Evolutionary conservation across 2,797 vertebrate species (phyloP).

Genomic region (Linurgus olivaceus): DNA sequence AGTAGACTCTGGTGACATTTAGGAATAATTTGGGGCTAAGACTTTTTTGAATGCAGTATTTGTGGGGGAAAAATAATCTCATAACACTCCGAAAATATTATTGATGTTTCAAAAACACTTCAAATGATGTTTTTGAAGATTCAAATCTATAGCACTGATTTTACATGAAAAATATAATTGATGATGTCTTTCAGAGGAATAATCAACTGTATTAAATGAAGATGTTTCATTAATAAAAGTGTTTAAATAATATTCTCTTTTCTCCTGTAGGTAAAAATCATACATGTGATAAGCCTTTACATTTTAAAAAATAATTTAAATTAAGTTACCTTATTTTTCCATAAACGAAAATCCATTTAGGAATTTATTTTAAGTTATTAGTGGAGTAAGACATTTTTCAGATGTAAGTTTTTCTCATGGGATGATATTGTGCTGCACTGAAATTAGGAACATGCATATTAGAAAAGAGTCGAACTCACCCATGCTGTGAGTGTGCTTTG

Average conservation of each 20-base stretch:
- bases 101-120: no score
- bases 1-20: background rate
- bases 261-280: background rate
- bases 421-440: background rate
- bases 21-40: background rate
- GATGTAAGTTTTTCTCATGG: background rate
- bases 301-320: background rate
- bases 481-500: fast-evolving
- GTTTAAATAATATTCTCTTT: background rate
- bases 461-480: background rate
- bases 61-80: fast-evolving
- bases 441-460: background rate
- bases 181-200: background rate
- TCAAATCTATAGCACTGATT: background rate
- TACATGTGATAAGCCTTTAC: background rate
- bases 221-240: background rate
- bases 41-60: background rate
- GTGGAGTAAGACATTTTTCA: background rate
- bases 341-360: background rate
- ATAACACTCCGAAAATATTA: fast-evolving
- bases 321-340: background rate
- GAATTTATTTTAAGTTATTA: background rate
- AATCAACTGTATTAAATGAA: background rate
- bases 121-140: background rate
- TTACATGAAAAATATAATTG: background rate